Evolutionary conservation across 2,888 invertebrate genomes (phyloP), one percentile per base, ranked within the genome.

Genomic region (Chrysodeixis includens): DNA sequence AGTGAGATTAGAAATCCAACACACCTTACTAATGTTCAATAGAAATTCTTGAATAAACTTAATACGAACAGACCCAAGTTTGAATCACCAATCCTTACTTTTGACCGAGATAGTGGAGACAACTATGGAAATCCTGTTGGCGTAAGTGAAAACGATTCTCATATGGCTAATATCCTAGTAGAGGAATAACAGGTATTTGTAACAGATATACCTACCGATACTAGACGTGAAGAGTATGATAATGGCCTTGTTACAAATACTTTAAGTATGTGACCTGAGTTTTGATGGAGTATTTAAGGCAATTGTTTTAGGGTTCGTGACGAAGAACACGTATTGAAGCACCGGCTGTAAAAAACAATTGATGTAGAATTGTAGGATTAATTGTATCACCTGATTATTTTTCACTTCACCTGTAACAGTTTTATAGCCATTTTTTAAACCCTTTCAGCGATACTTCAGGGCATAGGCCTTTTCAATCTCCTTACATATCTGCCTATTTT

Each of bases 171-270:
- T 60, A 58, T n/a, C 20, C n/a, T 61, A 52, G 44, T 72, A 66
- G 55, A 51, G 18, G 9, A 64, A 74, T 58, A 65, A 68, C 3
- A 49, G 32, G 26, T 54, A 67, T 74, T 66, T 64, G 61, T 40
- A 20, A 53, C 35, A 30, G 30, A n/a, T 49, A 54, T 62, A 35
- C 30, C 22, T 20, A 30, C 53, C 35, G 35, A 44, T n/a, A n/a
- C 22, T 2, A 16, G 51, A 79, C 79, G 81, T 76, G 79, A 0
- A 8, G 6, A 49, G 69, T 66, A 76, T 81, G 64, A 55, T 60
- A 81, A 81, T 73, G 70, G 71, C 69, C 61, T 49, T 81, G 71
- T 53, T 73, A 78, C 73, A 76, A 66, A 81, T 78, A 71, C 62
- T 70, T 70, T 46, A 2, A 9, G 3, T 65, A 62, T 68, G 76